Evolutionary conservation across 2,888 invertebrate species (phyloP).

Genomic region (Cryptus armator): DNA sequence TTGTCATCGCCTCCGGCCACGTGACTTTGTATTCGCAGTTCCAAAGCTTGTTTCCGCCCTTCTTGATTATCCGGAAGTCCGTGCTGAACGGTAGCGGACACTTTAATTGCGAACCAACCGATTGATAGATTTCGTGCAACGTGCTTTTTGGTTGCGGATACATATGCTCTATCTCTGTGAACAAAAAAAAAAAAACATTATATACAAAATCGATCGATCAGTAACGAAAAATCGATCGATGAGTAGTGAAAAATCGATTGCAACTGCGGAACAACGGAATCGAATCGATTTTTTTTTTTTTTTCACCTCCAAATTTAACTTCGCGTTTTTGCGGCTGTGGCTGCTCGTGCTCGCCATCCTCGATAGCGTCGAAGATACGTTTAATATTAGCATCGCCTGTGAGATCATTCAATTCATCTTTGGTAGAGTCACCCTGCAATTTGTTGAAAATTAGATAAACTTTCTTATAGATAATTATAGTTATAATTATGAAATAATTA

Average conservation of each 20-base stretch:
- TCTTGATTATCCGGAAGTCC: slow-evolving; percentile 55
- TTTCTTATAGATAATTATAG: neutral
- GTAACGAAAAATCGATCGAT: neutral
- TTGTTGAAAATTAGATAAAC: neutral
- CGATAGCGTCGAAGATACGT: slow-evolving; percentile 3
- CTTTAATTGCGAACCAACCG: slow-evolving; percentile 85
- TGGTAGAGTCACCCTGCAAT: slow-evolving; percentile 10
- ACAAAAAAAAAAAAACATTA: neutral
- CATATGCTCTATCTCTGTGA: slow-evolving; percentile 77
- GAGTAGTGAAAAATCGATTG: neutral
- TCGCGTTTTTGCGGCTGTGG: slow-evolving; percentile 25
- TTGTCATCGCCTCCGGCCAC: slow-evolving; percentile 88
- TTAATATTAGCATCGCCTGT: neutral
- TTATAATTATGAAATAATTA: too few species aligned
- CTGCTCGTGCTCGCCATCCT: slow-evolving; percentile 7
- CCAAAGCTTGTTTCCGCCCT: slow-evolving; percentile 84
- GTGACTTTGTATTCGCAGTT: slow-evolving; percentile 86
- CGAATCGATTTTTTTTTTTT: neutral
- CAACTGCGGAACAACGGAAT: neutral
- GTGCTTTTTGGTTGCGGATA: slow-evolving; percentile 86
- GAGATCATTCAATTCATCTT: neutral
- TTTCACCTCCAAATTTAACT: slow-evolving; percentile 49
- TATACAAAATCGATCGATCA: neutral
- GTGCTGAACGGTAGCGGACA: slow-evolving; percentile 79
- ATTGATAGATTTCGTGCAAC: slow-evolving; percentile 85